Conservation (phyloP, 1,140 invertebrate species). For the Ericerus pela region DNA sequence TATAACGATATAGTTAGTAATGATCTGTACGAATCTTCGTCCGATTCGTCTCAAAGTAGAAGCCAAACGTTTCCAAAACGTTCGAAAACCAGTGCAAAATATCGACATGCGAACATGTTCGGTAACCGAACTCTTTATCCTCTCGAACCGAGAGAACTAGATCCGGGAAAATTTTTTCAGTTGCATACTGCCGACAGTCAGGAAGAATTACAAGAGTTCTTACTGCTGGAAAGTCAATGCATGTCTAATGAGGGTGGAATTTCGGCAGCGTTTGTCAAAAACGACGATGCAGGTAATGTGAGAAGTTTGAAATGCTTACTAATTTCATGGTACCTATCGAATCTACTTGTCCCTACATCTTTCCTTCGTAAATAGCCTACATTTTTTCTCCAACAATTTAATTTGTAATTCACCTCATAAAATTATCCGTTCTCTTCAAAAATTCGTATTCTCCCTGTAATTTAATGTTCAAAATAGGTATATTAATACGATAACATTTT, state of each 20-base stretch:
- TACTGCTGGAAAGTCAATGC: conserved; percentile 45
- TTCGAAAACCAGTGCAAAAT: not conserved
- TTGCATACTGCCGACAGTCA: conserved; percentile 43
- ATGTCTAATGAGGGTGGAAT: conserved; percentile 37
- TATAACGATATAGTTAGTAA: conserved; percentile 19
- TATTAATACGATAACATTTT: too few species aligned
- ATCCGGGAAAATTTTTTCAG: conserved; percentile 40
- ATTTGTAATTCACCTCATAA: too few species aligned
- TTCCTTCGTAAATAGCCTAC: too few species aligned
- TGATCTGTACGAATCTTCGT: not conserved
- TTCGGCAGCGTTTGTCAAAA: conserved; percentile 31
- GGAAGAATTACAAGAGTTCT: conserved; percentile 48
- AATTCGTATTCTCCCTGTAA: too few species aligned
- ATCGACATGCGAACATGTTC: not conserved
- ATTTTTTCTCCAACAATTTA: too few species aligned
- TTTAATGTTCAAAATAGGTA: too few species aligned
- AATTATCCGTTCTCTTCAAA: too few species aligned
- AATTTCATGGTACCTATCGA: too few species aligned
- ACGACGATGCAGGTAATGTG: not conserved
- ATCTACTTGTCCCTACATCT: too few species aligned
- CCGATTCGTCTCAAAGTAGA: not conserved
- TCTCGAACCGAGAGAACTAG: conserved; percentile 42
- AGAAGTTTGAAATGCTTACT: not conserved
- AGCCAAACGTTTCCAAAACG: conserved; percentile 37
- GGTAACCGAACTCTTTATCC: conserved; percentile 31